phyloP scores from a whole-genome alignment of 2,113 vertebrate genomes.

The Ammospiza nelsoni region DNA sequence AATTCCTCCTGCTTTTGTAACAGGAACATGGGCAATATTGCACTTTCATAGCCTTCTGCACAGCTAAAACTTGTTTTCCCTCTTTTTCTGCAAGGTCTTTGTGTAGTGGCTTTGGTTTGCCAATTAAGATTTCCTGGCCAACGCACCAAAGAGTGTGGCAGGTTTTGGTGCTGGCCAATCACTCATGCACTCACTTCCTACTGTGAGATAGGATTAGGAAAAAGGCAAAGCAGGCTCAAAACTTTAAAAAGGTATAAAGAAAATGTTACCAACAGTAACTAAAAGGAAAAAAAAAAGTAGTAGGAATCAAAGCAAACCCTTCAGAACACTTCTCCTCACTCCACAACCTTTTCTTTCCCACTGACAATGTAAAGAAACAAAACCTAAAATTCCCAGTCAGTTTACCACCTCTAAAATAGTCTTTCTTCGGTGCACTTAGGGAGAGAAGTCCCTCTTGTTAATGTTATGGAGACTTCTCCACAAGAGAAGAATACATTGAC shows the following conservation, averaged over 20 bases:
- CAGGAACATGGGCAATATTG: background rate
- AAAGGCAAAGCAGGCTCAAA: background rate
- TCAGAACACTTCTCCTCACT: background rate
- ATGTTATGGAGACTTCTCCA: background rate
- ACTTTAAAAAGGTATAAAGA: background rate
- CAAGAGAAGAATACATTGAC: background rate
- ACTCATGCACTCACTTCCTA: background rate
- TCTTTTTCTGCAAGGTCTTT: background rate
- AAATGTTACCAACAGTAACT: background rate
- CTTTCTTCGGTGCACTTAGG: background rate
- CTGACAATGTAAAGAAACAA: background rate
- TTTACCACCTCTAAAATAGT: background rate
- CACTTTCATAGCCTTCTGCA: background rate
- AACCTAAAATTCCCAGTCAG: background rate
- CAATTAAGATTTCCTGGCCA: background rate
- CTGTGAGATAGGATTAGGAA: background rate
- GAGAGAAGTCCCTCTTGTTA: background rate
- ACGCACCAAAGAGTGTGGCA: background rate
- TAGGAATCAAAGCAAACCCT: background rate
- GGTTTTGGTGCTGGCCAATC: background rate
- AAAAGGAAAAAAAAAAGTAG: background rate
- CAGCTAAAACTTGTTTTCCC: background rate
- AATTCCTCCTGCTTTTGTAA: background rate
- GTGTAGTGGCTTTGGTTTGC: background rate
- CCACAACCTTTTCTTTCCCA: background rate